Base-by-base conservation (phyloP, 2,888 invertebrate genomes). In the Dryobotodes eremita region DNA sequence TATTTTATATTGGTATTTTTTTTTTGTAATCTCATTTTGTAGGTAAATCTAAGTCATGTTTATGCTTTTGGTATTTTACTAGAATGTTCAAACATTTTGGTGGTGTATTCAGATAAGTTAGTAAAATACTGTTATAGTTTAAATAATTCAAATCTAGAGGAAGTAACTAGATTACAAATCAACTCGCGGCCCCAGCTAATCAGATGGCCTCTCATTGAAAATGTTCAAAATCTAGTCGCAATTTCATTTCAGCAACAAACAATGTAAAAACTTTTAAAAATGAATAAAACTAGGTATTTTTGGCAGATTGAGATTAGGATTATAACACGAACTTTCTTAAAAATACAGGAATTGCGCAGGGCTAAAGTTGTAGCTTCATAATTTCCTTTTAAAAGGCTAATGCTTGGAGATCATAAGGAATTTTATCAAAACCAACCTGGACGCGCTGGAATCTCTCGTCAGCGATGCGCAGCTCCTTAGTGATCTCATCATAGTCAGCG, bases 401-500 rank as follows among this genome's bases (percentile, higher is more conserved):
- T 53, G 8, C 23, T 23, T n/a, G 36, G 5, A 53, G 31, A 53
- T 69, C 31, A 23, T 15, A 31, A 31, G 7, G 0, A 50, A n/a
- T 55, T 55, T 55, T 11, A 55, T 55, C 48, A 59, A 53, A 55
- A 76, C 68, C 88, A 94, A 98, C 98, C 97, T 98, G 97, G 89
- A 99, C 98, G 95, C 99, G 98, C 97, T 99, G 99, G 97, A 98
- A 99, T 97, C 99, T 98, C 97, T 99, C 99, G 94, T 99, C 99
- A 93, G 98, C 98, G 91, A 99, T 98, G 96, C 98, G 98, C 93
- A 99, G 97, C 96, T 99, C 99, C 97, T 99, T 99, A 96, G 99
- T 98, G 94, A 99, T 98, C 97, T 99, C 99, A 94, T 99, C 99
- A 95, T 99, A 99, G 97, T 99, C 99, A 90, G 99, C 98, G 90